Conservation (phyloP, 2,113 vertebrate genomes). For the human region GRCh38 chr1:233135501-233136000, state of each 20-base stretch:
- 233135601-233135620: neutral
- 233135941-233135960: neutral
- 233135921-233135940: neutral
- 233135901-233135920: neutral
- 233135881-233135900: neutral
- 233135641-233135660: fast-evolving
- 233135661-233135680: neutral
- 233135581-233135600: neutral
- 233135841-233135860: neutral
- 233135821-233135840: neutral
- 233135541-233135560: neutral
- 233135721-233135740: neutral
- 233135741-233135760: neutral
- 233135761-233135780: neutral
- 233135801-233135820: neutral
- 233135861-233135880: neutral
- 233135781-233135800: neutral
- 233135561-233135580: fast-evolving
- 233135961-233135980: neutral
- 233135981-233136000: neutral
- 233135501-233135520: neutral
- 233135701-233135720: neutral
- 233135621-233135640: too few species aligned
- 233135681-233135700: fast-evolving
- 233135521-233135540: neutral